These are phyloP conservation scores for Drosophila albomicans DNA, from an alignment of 1,140 invertebrate species.

Conservation along the genomic window DNA sequence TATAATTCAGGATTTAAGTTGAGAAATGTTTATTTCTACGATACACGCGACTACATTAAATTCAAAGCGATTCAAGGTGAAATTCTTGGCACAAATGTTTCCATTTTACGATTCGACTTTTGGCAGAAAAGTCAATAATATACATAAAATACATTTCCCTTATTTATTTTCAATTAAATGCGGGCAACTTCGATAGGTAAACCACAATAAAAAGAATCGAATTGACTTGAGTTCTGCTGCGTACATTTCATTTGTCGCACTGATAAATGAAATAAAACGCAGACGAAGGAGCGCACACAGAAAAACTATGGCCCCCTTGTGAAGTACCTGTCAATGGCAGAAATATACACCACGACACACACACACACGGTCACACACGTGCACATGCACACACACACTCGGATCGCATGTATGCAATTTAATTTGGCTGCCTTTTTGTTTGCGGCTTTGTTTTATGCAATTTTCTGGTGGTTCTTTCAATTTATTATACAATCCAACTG, in stretches of 20 bases:
- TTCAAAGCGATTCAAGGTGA: neutral
- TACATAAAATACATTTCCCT: neutral
- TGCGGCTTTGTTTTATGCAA: conserved; percentile 72
- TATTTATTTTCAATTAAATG: conserved; percentile 24
- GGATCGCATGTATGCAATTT: conserved; percentile 57
- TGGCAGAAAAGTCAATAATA: too few relatives aligned
- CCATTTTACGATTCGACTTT: too few relatives aligned
- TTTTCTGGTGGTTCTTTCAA: conserved; percentile 79
- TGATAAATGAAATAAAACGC: conserved; percentile 71
- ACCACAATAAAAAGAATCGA: conserved; percentile 40
- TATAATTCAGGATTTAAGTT: conserved; percentile 24
- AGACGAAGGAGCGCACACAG: conserved; percentile 29
- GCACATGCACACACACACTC: neutral
- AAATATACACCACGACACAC: conserved; percentile 14
- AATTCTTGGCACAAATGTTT: too few relatives aligned
- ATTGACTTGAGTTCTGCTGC: conserved; percentile 31
- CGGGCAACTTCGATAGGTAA: conserved; percentile 9
- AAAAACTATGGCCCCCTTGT: conserved; percentile 14
- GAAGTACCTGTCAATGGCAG: conserved; percentile 68
- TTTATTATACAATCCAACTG: conserved; percentile 68
- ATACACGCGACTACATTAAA: conserved; percentile 12
- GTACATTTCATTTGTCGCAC: conserved; percentile 71
- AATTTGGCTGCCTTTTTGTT: conserved; percentile 71
- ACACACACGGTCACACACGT: conserved; percentile 12
- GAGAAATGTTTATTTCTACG: conserved; percentile 7